A percentile compares a stretch with the other conserved stretches of the same genome.
Evolutionary conservation across 2,797 vertebrate genomes (phyloP).

Genomic region (Dromococcyx pavoninus): DNA sequence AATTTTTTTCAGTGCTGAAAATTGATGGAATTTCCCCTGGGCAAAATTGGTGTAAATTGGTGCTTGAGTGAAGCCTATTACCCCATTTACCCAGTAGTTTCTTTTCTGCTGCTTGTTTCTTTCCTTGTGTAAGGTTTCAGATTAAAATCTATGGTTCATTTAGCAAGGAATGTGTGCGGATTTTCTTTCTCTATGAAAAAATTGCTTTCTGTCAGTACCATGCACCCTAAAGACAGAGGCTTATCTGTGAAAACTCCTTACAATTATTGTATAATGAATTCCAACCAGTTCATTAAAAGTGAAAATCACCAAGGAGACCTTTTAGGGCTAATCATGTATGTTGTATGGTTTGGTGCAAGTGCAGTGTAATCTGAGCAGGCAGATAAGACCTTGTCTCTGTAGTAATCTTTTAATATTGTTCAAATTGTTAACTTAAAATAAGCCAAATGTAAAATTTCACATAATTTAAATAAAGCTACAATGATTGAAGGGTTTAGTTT

Average conservation of each 20-base stretch:
- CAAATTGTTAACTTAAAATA: slow-evolving; percentile 49
- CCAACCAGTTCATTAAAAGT: slow-evolving; percentile 63
- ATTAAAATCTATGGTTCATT: slow-evolving; percentile 31
- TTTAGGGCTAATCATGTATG: slow-evolving; percentile 64
- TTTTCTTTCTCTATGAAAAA: slow-evolving; percentile 31
- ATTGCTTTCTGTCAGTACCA: neutral
- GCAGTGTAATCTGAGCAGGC: slow-evolving; percentile 37
- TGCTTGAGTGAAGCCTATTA: neutral
- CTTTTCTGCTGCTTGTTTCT: neutral
- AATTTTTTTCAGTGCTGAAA: neutral
- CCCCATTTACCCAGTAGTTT: neutral
- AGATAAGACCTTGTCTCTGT: slow-evolving; percentile 40
- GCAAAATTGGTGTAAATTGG: neutral
- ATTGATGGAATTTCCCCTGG: neutral
- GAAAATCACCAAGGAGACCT: slow-evolving; percentile 62
- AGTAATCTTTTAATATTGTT: slow-evolving; percentile 32
- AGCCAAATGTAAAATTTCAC: neutral
- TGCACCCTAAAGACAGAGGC: slow-evolving; percentile 39
- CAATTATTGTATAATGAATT: slow-evolving; percentile 67
- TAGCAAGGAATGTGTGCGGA: neutral
- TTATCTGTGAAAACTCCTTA: slow-evolving; percentile 47
- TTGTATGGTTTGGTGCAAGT: neutral
- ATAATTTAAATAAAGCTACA: neutral
- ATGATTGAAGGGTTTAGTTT: neutral
- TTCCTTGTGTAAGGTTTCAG: neutral